Evolutionary conservation across 1,140 invertebrate species (phyloP).

Genomic region (Drosophila melanica): DNA sequence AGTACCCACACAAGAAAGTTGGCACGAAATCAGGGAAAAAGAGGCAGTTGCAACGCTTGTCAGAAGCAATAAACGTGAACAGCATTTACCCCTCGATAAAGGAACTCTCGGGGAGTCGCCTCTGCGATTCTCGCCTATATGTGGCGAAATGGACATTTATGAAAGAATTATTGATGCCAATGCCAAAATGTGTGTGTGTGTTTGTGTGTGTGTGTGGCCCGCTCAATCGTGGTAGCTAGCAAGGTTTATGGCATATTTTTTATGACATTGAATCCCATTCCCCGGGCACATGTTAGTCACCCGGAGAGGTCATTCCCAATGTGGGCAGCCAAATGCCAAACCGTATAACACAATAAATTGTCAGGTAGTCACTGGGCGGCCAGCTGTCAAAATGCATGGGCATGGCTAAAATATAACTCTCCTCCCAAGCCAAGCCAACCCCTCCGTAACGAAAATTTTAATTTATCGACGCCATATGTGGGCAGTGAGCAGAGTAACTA

Average conservation of each 20-base stretch:
- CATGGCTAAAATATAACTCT: slow-evolving; percentile 58
- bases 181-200: slow-evolving; percentile 51
- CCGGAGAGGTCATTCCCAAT: slow-evolving; percentile 50
- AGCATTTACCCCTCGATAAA: slow-evolving; percentile 52
- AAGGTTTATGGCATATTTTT: slow-evolving; percentile 77
- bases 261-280: slow-evolving; percentile 51
- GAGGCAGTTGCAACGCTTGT: too few relatives aligned
- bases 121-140: slow-evolving; percentile 71
- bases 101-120: neutral
- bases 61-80: slow-evolving; percentile 67
- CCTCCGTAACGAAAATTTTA: slow-evolving; percentile 70
- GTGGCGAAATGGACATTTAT: slow-evolving; percentile 83
- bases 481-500: slow-evolving; percentile 74
- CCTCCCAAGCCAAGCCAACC: neutral
- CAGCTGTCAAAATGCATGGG: slow-evolving; percentile 76
- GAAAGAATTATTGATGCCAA: slow-evolving; percentile 82
- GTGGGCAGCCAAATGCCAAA: slow-evolving; percentile 63
- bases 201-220: slow-evolving; percentile 39
- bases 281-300: neutral
- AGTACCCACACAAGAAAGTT: too few relatives aligned
- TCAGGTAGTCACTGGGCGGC: slow-evolving; percentile 64
- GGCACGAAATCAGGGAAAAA: too few relatives aligned
- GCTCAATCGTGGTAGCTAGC: slow-evolving; percentile 1
- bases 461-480: slow-evolving; percentile 83
- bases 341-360: slow-evolving; percentile 80